These are phyloP conservation scores for Hestina assimilis DNA, from an alignment of 1,140 invertebrate species.

Conservation along the genomic window DNA sequence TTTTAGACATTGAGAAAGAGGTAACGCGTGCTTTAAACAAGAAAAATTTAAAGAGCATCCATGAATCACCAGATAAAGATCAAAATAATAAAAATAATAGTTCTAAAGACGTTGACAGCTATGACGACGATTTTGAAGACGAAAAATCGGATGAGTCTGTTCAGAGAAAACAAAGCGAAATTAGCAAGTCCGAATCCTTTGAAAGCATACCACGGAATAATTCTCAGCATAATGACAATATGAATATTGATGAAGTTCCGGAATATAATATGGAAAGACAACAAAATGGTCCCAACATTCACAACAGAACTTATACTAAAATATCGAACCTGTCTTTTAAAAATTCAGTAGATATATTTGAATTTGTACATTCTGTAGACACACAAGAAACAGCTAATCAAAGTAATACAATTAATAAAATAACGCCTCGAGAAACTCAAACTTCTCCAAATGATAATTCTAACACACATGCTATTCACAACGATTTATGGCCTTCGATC, in stretches of 20 bases:
- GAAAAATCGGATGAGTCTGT: conserved; percentile 48
- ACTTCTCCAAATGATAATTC: conserved; percentile 59
- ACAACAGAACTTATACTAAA: conserved; percentile 50
- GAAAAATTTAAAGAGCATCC: conserved; percentile 27
- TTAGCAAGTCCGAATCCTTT: conserved; percentile 10
- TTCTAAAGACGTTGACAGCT: conserved; percentile 43
- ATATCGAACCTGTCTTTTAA: conserved; percentile 59
- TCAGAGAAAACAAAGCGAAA: conserved; percentile 3
- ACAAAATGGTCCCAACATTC: conserved; percentile 17
- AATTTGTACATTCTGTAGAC: conserved; percentile 67
- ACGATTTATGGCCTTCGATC: conserved; percentile 56
- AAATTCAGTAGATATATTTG: conserved; percentile 65
- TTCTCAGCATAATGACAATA: conserved; percentile 4
- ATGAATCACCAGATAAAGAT: conserved; percentile 22
- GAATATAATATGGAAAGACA: conserved; percentile 14
- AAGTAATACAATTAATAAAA: conserved; percentile 49
- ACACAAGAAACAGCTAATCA: conserved; percentile 68
- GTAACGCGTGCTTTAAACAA: conserved; percentile 45
- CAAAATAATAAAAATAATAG: conserved; percentile 6
- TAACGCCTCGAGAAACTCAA: conserved; percentile 68
- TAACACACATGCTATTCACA: conserved; percentile 57
- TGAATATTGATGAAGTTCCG: conserved; percentile 9
- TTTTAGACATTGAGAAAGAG: conserved; percentile 60
- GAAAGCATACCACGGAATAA: conserved; percentile 6
- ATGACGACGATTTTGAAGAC: conserved; percentile 73